Evolutionary conservation across 2,113 vertebrate genomes (phyloP).

Genomic region (Colistium nudipinnis): DNA sequence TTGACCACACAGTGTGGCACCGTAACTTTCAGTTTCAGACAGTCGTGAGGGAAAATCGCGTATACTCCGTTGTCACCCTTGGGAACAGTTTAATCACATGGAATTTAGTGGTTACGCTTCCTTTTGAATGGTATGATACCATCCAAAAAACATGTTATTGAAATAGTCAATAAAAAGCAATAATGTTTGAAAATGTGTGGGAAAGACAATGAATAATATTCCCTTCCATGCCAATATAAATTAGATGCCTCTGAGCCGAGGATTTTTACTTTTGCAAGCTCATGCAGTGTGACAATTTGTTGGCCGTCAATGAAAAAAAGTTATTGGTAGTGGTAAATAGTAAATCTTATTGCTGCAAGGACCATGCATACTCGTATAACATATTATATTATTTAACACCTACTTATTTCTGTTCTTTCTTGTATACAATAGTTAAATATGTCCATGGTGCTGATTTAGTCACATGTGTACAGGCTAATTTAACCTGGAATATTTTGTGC

Average conservation of each 20-base stretch:
- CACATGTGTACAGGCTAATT: no score
- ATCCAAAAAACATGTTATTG: not conserved
- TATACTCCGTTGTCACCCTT: not conserved
- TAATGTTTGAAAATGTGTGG: not conserved
- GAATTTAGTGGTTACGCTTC: not conserved
- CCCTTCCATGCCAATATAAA: not conserved
- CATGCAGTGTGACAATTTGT: not conserved
- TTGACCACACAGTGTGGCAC: constrained; percentile 46
- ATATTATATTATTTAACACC: no score
- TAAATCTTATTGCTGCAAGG: not conserved
- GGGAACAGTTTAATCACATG: not conserved
- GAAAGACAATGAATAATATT: not conserved
- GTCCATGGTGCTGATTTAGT: no score
- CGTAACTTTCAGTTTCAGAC: constrained; percentile 22
- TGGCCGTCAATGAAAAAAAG: not conserved
- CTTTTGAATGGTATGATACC: not conserved
- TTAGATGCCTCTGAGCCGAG: not conserved
- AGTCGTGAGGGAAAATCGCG: not conserved
- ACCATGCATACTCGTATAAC: not conserved
- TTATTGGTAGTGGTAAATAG: not conserved
- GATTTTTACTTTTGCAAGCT: not conserved
- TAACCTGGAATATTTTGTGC: not conserved
- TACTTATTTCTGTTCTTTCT: no score
- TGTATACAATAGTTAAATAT: no score
- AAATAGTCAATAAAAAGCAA: not conserved